Conservation (phyloP, 2,888 invertebrate species). For the Stenoptilia bipunctidactyla region DNA sequence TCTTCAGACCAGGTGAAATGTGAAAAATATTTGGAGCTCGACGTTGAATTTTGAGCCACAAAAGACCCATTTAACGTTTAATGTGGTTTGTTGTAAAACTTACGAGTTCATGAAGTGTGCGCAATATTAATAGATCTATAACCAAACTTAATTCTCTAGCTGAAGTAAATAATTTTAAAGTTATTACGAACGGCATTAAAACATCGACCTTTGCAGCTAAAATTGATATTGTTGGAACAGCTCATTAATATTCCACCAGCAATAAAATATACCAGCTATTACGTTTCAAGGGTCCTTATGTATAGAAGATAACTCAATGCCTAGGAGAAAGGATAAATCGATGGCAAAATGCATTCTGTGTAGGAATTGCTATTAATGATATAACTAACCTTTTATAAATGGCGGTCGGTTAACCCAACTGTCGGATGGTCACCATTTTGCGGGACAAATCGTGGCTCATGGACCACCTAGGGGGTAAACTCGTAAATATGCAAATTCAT, state of each 20-base stretch:
- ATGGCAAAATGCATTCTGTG: conserved; percentile 36
- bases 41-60: no score
- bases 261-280: conserved; percentile 36
- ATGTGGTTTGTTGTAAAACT: no score
- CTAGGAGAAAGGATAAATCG: conserved; percentile 36
- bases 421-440: not conserved
- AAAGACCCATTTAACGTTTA: no score
- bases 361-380: conserved; percentile 19
- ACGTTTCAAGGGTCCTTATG: conserved; percentile 36
- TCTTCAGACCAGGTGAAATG: no score
- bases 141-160: no score
- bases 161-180: no score
- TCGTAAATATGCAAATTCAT: no score
- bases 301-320: conserved; percentile 42
- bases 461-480: not conserved
- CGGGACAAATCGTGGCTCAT: not conserved
- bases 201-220: conserved; percentile 5
- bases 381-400: not conserved
- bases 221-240: conserved; percentile 16
- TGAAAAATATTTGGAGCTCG: no score
- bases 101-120: no score
- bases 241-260: conserved; percentile 21
- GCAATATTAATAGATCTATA: no score
- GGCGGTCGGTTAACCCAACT: not conserved
- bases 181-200: not conserved